Conservation (phyloP, 30 jellyfish, hydroid and myxozoan genomes). For the Pelagia noctiluca region DNA sequence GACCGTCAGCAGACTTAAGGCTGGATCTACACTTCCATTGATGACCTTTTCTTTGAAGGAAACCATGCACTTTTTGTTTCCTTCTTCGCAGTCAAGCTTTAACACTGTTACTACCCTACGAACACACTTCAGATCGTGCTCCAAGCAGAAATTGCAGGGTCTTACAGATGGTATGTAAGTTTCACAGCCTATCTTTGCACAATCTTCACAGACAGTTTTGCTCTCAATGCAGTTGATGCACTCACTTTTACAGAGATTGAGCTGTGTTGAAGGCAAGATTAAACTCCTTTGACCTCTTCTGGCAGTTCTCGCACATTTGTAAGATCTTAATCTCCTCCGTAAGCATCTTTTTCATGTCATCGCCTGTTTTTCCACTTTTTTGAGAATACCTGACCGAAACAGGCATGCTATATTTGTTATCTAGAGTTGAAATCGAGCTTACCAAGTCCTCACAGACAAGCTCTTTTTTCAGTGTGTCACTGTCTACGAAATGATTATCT, state of each 20-base stretch:
- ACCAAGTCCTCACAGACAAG: neutral
- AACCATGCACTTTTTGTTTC: neutral
- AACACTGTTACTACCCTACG: neutral
- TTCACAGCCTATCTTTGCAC: neutral
- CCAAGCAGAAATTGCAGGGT: neutral
- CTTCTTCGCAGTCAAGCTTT: neutral
- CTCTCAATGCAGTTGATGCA: neutral
- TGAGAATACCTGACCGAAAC: neutral
- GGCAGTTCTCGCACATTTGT: neutral
- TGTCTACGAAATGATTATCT: neutral
- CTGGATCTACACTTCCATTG: neutral
- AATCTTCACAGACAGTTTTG: neutral
- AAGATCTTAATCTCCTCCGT: neutral
- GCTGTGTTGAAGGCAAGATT: neutral
- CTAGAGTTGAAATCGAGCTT: neutral
- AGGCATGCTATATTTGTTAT: neutral
- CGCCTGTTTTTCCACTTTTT: constrained; percentile 19
- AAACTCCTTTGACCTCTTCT: neutral
- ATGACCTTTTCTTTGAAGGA: neutral
- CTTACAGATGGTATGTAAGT: neutral
- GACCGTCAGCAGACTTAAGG: neutral
- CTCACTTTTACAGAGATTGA: neutral
- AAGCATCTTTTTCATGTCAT: neutral
- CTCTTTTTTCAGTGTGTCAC: neutral
- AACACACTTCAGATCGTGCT: neutral